Base-by-base conservation (phyloP, 1,140 invertebrate species). In the Rhagoletis pomonella region DNA sequence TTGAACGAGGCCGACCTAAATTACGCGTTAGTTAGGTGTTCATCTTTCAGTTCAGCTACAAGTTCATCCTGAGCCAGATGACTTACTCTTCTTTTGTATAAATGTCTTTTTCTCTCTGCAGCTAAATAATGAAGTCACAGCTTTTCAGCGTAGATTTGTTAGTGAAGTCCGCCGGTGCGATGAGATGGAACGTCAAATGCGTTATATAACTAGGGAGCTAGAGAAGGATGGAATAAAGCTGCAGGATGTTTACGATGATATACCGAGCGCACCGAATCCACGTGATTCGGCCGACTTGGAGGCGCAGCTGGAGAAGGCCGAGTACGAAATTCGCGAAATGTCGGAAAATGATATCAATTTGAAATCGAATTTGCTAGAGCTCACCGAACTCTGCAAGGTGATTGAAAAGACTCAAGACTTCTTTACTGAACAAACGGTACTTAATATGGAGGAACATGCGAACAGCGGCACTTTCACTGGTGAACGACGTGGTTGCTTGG, bases 231-330 rank as follows among this genome's bases (percentile, higher is more conserved):
- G 95, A 0, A 95, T 97, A 0, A 93, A 93, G 12, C 96, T 99
- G 88, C 95, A 96, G 1, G 96, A 97, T 87, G 96, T 97, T 85
- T 95, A 94, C 4, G 98, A 98, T 89, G 95, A 99, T 91, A 99
- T 98, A 92, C 98, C 99, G 0, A 97, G 98, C 92, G 99, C 99
- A 9, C 99, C 99, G 0, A 98, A 99, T 90, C 98, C 99, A 0
- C 95, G 98, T 73, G 99, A 99, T 94, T 99, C 99, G 97, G 99
- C 99, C 88, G 90, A 93, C 86, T 91, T 93, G 29, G 92, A 98
- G 96, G 97, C 97, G 1, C 97, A 97, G 89, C 95, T 99, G 91
- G 98, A 99, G 92, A 98, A 98, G 94, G 96, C 97, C 3, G 98
- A 99, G 93, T 97, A 97, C 90, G 98, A 99, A 93, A 96, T 99